These are phyloP conservation scores for Drosophila tripunctata DNA, from an alignment of 2,888 invertebrate genomes.

Conservation along the genomic window DNA sequence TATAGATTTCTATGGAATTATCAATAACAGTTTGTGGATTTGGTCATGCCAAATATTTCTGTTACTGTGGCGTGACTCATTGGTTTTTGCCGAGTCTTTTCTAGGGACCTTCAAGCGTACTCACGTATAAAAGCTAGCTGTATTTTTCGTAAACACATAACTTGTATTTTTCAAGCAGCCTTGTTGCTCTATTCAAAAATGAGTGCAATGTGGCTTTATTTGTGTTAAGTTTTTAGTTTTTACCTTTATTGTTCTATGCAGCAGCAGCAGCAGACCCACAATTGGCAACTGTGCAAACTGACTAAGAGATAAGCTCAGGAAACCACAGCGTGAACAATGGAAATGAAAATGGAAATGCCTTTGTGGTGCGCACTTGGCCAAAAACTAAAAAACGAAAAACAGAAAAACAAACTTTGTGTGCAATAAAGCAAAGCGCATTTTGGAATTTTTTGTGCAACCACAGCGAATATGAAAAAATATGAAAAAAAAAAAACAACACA, in stretches of 20 bases:
- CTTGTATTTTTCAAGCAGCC: slow-evolving; percentile 34
- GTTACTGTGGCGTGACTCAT: slow-evolving; percentile 25
- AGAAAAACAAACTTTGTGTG: no score
- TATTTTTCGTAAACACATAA: slow-evolving; percentile 20
- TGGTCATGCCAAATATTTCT: neutral
- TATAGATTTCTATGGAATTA: neutral
- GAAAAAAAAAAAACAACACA: slow-evolving; percentile 17
- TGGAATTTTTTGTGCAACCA: slow-evolving; percentile 45
- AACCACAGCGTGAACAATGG: slow-evolving; percentile 49
- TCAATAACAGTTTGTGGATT: neutral
- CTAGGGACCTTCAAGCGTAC: slow-evolving; percentile 11
- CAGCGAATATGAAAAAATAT: slow-evolving; percentile 17
- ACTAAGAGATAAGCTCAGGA: slow-evolving; percentile 40
- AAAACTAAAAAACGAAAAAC: no score
- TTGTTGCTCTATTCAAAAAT: slow-evolving; percentile 37
- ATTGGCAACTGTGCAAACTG: no score
- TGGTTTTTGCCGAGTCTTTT: slow-evolving; percentile 3
- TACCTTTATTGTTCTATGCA: slow-evolving; percentile 33
- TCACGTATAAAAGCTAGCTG: neutral
- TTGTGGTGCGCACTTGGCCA: slow-evolving; percentile 55
- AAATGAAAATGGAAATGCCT: slow-evolving; percentile 42
- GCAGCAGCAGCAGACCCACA: no score
- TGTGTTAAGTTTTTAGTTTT: slow-evolving; percentile 1
- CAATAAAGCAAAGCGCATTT: slow-evolving; percentile 64
- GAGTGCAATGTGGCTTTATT: slow-evolving; percentile 32